Evolutionary conservation across 2,113 vertebrate species (phyloP).

Genomic region (Steatornis caripensis): DNA sequence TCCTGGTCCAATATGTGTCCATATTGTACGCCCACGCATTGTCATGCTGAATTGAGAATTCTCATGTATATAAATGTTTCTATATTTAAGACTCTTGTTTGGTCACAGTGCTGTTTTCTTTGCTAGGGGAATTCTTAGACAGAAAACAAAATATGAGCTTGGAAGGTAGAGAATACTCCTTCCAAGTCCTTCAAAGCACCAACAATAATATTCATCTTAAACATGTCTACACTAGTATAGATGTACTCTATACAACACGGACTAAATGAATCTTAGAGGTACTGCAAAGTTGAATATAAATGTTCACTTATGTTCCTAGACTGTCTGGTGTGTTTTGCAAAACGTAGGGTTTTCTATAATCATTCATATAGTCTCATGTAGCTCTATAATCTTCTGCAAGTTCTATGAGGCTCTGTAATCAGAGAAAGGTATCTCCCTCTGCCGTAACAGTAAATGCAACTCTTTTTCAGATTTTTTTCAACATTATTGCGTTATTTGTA

Average conservation of each 20-base stretch:
- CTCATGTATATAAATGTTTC: neutral
- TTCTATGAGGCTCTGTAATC: neutral
- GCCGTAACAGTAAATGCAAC: neutral
- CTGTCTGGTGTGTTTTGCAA: neutral
- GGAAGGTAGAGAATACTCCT: neutral
- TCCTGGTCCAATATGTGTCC: neutral
- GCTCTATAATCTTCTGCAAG: neutral
- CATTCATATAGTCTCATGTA: neutral
- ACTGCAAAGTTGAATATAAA: neutral
- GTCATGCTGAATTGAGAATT: neutral
- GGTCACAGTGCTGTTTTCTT: neutral
- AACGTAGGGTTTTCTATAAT: neutral
- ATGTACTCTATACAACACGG: neutral
- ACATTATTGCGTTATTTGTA: neutral
- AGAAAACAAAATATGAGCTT: neutral
- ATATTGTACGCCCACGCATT: neutral
- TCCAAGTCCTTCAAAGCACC: neutral
- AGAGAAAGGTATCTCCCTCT: neutral
- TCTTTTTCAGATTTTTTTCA: neutral
- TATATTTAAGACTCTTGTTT: neutral
- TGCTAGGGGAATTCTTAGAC: neutral
- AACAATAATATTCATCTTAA: neutral
- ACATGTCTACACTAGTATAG: neutral
- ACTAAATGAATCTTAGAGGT: neutral
- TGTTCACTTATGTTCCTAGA: neutral